Evolutionary conservation across 2,888 invertebrate genomes (phyloP).

Genomic region (Drosophila quinaria): DNA sequence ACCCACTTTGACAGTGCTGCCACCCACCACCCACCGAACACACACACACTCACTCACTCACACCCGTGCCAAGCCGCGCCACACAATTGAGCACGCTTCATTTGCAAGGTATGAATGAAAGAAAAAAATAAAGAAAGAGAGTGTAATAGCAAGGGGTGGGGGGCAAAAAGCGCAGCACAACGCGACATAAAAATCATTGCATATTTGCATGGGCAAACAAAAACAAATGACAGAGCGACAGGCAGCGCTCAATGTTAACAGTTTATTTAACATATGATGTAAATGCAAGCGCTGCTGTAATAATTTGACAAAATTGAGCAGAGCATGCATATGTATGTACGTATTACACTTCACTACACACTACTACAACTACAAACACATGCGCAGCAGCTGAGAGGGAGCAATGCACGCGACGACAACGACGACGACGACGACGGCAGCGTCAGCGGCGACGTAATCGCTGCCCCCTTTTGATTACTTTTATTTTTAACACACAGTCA

Average conservation of each 20-base stretch:
- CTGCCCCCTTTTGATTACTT: slow-evolving; percentile 76
- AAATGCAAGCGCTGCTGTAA: slow-evolving; percentile 73
- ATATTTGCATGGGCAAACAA: slow-evolving; percentile 79
- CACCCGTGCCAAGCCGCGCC: not conserved
- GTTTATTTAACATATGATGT: slow-evolving; percentile 80
- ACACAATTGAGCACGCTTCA: slow-evolving; percentile 71
- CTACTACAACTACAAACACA: slow-evolving; percentile 59
- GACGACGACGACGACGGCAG: slow-evolving; percentile 38
- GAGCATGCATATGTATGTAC: slow-evolving; percentile 11
- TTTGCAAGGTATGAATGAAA: slow-evolving; percentile 75
- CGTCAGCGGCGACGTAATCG: slow-evolving; percentile 65
- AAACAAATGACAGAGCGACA: slow-evolving; percentile 60
- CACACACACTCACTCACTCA: slow-evolving; percentile 1
- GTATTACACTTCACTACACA: slow-evolving; percentile 33
- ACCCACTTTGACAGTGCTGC: slow-evolving; percentile 16
- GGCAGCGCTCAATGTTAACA: slow-evolving; percentile 48
- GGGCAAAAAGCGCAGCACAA: slow-evolving; percentile 26
- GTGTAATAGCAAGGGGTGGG: not conserved
- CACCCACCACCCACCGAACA: slow-evolving; percentile 27
- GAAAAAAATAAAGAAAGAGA: slow-evolving; percentile 25
- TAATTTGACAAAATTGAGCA: slow-evolving; percentile 63
- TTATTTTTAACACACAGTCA: slow-evolving; percentile 67
- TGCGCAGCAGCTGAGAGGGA: slow-evolving; percentile 78
- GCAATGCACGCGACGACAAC: slow-evolving; percentile 71
- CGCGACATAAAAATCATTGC: slow-evolving; percentile 69